A percentile compares a stretch with the other conserved stretches of the same genome.
These are phyloP conservation scores for Notiomystis cincta DNA, from an alignment of 2,113 vertebrate genomes.

Conservation along the genomic window DNA sequence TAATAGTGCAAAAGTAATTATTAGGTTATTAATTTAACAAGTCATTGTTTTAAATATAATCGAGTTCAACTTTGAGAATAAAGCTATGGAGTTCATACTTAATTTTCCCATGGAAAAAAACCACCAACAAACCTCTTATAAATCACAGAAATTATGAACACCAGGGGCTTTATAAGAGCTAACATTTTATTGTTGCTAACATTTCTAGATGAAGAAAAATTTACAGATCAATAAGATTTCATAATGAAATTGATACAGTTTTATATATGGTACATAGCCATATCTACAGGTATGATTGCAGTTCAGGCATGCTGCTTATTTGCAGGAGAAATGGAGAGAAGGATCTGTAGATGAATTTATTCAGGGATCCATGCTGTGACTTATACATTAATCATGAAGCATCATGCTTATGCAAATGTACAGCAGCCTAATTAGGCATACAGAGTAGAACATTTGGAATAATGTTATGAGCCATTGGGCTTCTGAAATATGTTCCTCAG, in stretches of 20 bases:
- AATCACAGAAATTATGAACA: background rate
- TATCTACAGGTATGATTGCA: slow-evolving; percentile 18
- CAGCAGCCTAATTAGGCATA: slow-evolving; percentile 68
- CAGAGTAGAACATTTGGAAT: slow-evolving; percentile 63
- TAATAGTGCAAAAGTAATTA: slow-evolving; percentile 1
- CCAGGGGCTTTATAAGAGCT: background rate
- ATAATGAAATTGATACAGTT: background rate
- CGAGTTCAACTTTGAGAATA: background rate
- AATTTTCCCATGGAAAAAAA: background rate
- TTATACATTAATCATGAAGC: slow-evolving; percentile 76
- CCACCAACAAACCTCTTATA: background rate
- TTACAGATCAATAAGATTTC: background rate
- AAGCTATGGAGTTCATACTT: background rate
- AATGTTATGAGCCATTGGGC: slow-evolving; percentile 65
- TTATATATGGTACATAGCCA: background rate
- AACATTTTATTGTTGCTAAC: background rate
- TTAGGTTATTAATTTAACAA: slow-evolving; percentile 36
- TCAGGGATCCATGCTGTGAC: slow-evolving; percentile 49
- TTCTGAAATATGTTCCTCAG: slow-evolving; percentile 67
- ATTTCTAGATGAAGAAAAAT: background rate
- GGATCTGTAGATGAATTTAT: slow-evolving; percentile 40
- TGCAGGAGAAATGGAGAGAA: background rate
- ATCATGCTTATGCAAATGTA: slow-evolving; percentile 69
- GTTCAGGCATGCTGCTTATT: slow-evolving; percentile 31
- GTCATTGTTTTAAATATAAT: background rate